Evolutionary conservation across 2,797 vertebrate species (phyloP), one percentile per base, ranked within the genome.

Genomic region (Pipistrellus pipistrellus): DNA sequence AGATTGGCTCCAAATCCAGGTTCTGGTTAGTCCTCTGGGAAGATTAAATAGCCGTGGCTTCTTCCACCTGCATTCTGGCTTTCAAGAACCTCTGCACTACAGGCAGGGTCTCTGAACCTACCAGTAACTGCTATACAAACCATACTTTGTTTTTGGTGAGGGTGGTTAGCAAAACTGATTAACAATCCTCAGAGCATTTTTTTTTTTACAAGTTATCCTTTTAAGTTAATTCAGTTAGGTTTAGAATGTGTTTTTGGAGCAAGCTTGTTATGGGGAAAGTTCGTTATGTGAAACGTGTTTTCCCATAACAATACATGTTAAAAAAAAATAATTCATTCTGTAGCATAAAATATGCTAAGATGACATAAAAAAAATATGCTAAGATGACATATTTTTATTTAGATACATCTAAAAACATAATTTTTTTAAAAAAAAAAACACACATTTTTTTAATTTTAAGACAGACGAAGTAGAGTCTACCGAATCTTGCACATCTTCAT

Each of bases 171-270:
- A 48, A 4, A 53, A 62, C 8, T 12, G 27, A 2, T 75, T 68
- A 83, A 51, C 18, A 55, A 6, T 73, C 25, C 53, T 72, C 35
- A 68, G 21, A 68, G 15, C 14, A n/a, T 53, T 27, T 76, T 27
- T 82, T 82, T 82, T 41, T 90, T 80, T 57, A 41, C 4, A 73
- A 80, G 59, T 64, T 48, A 71, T 64, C 51, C 71, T 94, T 88
- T 96, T 69, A 44, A 87, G 92, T 3, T 73, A 68, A 87, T 72
- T 88, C 9, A 83, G 46, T 48, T 91, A 88, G 73, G 5, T 80
- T 92, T 90, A 69, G 57, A 88, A 59, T 46, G 66, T 73, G 81
- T 44, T 95, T 86, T 76, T 73, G n/a, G n/a, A n/a, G n/a, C n/a
- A n/a, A n/a, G n/a, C n/a, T n/a, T n/a, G n/a, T n/a, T n/a, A n/a